Evolutionary conservation across 2,797 vertebrate genomes (phyloP).

Genomic region (Gadopsis bispinosus): DNA sequence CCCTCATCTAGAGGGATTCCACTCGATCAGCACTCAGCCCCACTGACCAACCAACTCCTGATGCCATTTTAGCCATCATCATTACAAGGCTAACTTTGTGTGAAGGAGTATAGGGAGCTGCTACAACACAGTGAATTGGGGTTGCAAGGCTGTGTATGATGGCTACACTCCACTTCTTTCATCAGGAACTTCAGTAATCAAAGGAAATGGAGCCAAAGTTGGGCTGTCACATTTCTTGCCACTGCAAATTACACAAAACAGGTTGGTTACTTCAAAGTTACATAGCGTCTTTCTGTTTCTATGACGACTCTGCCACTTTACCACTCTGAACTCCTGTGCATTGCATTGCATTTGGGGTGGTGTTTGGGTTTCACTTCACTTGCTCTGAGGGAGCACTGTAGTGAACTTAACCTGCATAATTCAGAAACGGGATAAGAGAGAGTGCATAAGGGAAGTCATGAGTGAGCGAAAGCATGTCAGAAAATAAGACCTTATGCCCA

Average conservation of each 20-base stretch:
- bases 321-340: background rate
- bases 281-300: background rate
- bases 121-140: background rate
- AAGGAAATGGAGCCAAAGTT: constrained; percentile 7
- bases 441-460: constrained; percentile 8
- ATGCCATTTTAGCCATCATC: constrained; percentile 25
- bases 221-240: background rate
- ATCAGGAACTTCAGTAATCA: constrained; percentile 7
- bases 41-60: constrained; percentile 28
- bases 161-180: constrained; percentile 2
- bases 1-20: constrained; percentile 13
- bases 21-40: background rate
- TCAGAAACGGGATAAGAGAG: constrained; percentile 7
- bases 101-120: background rate
- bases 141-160: background rate
- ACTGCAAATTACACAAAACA: constrained; percentile 4
- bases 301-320: background rate
- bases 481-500: constrained; percentile 20
- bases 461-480: constrained; percentile 33
- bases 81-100: constrained; percentile 21
- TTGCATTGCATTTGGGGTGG: constrained; percentile 9
- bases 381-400: constrained; percentile 1
- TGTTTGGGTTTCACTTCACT: constrained; percentile 2
- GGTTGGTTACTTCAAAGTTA: background rate
- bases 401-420: constrained; percentile 29